Evolutionary conservation across 2,797 vertebrate species (phyloP).

Genomic region (Cryptoprocta ferox): DNA sequence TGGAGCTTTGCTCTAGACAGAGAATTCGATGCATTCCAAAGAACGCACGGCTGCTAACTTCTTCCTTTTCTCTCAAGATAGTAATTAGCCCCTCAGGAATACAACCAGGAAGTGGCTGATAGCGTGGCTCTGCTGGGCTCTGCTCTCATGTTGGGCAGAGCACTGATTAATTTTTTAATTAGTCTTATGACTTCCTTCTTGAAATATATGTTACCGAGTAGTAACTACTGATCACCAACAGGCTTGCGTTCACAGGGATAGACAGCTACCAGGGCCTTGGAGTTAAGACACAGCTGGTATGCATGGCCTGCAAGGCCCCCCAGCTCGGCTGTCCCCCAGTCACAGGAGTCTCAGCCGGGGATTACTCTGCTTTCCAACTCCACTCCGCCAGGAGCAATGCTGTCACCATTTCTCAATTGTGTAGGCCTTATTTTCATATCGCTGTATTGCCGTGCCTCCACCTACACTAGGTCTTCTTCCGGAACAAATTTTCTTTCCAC

Average conservation of each 20-base stretch:
- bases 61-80: not conserved
- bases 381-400: accelerated
- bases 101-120: conserved; percentile 42
- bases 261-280: accelerated
- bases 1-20: not conserved
- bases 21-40: not conserved
- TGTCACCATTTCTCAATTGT: not conserved
- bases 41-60: not conserved
- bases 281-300: not conserved
- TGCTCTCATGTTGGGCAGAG: not conserved
- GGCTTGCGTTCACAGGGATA: not conserved
- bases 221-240: not conserved
- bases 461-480: not conserved
- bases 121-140: not conserved
- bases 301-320: not conserved
- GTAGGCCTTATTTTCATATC: accelerated
- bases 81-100: conserved; percentile 43
- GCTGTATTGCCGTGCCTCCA: accelerated
- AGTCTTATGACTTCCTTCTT: not conserved
- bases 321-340: accelerated
- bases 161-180: conserved; percentile 54
- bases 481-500: no score
- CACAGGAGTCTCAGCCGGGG: not conserved
- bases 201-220: not conserved
- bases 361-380: not conserved